Evolutionary conservation across 1,140 invertebrate genomes (phyloP).

Genomic region (Drosophila fuyamai): DNA sequence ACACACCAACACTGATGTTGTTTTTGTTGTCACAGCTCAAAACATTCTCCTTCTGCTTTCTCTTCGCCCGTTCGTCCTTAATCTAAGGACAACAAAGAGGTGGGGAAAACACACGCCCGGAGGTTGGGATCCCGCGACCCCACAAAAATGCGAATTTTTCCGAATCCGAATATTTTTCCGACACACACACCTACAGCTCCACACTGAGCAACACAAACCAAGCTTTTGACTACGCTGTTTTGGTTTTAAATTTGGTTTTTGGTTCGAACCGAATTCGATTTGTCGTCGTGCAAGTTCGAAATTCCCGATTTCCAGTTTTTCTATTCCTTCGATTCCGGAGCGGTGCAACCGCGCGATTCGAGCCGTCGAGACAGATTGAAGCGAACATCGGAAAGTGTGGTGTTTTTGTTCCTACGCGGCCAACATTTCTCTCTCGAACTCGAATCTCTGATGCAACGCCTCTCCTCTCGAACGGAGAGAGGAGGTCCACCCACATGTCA

Average conservation of each 20-base stretch:
- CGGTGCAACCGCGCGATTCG: conserved; percentile 1
- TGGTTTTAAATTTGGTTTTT: conserved; percentile 19
- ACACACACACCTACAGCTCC: conserved; percentile 38
- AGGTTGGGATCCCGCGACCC: conserved; percentile 24
- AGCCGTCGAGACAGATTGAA: conserved; percentile 1
- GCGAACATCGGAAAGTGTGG: background rate
- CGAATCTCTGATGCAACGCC: background rate
- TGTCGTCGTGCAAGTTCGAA: conserved; percentile 7
- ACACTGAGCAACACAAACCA: conserved; percentile 20
- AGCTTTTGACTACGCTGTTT: conserved; percentile 27
- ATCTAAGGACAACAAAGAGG: conserved; percentile 53
- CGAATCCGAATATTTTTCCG: conserved; percentile 31
- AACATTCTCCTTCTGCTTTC: conserved; percentile 51
- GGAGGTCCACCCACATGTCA: background rate
- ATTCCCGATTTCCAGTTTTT: background rate
- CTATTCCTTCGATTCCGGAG: background rate
- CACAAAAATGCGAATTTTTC: conserved; percentile 52
- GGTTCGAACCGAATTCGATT: conserved; percentile 5
- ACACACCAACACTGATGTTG: conserved; percentile 24
- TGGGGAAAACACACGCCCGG: conserved; percentile 6
- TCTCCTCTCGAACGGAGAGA: conserved; percentile 5
- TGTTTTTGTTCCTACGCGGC: background rate
- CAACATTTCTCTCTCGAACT: background rate
- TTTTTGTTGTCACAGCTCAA: conserved; percentile 39
- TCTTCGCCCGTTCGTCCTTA: conserved; percentile 34